These are phyloP conservation scores for Amblyjoppa fuscipennis DNA, from an alignment of 2,888 invertebrate genomes.

Conservation along the genomic window DNA sequence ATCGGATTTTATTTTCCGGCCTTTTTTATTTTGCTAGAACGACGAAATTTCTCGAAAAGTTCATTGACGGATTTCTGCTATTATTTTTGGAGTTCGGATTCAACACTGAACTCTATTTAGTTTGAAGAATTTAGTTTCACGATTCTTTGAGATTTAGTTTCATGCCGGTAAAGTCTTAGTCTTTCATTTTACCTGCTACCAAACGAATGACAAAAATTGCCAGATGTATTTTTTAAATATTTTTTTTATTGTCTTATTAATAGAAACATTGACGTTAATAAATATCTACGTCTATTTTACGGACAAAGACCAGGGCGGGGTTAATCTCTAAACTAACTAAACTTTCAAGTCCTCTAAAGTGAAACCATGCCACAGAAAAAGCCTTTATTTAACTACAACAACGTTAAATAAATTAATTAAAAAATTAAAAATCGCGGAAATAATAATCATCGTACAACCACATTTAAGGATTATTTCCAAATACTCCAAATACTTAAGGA, in stretches of 20 bases:
- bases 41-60: not conserved
- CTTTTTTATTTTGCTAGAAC: not conserved
- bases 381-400: conserved; percentile 27
- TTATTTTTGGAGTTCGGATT: too few relatives aligned
- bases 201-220: too few relatives aligned
- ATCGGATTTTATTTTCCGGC: conserved; percentile 3
- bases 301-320: not conserved
- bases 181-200: too few relatives aligned
- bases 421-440: not conserved
- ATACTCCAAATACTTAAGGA: not conserved
- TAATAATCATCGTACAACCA: too few relatives aligned
- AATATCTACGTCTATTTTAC: not conserved
- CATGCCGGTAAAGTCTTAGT: too few relatives aligned
- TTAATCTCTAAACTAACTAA: conserved; percentile 34
- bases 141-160: too few relatives aligned
- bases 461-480: not conserved
- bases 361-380: conserved; percentile 51
- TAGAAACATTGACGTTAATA: not conserved
- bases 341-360: conserved; percentile 37
- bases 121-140: too few relatives aligned
- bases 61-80: not conserved
- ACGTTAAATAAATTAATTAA: conserved; percentile 7
- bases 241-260: not conserved
- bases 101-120: too few relatives aligned
- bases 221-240: not conserved